Evolutionary conservation across 2,797 vertebrate species (phyloP).

Genomic region (Platalea minor): DNA sequence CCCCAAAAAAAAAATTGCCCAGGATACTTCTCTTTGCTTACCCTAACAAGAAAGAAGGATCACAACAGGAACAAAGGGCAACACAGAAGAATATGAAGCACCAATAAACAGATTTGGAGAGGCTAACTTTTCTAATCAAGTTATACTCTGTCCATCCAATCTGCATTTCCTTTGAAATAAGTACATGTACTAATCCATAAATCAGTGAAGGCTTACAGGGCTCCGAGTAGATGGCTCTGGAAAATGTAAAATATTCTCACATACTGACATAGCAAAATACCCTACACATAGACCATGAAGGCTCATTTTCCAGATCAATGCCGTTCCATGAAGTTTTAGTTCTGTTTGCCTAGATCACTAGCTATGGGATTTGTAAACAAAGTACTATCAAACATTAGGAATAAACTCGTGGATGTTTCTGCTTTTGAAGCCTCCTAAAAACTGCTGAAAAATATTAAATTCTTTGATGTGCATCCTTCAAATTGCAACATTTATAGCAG

Average conservation of each 20-base stretch:
- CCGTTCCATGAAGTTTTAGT: background rate
- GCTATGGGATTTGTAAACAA: background rate
- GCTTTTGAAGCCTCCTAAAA: background rate
- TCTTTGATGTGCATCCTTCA: background rate
- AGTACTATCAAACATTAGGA: background rate
- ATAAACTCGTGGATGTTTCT: background rate
- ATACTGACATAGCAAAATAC: background rate
- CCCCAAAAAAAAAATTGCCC: accelerated
- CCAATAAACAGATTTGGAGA: background rate
- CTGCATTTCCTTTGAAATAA: background rate
- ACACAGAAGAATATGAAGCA: background rate
- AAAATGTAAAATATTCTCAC: background rate
- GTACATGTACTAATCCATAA: background rate
- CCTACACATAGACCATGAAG: background rate
- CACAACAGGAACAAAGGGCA: background rate
- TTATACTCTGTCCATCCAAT: background rate
- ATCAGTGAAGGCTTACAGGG: background rate
- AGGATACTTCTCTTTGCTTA: background rate
- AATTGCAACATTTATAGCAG: background rate
- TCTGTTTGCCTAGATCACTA: background rate
- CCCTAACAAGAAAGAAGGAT: background rate
- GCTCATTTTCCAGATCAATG: background rate
- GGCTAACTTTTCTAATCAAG: background rate
- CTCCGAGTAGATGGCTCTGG: background rate
- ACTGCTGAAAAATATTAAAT: background rate